Evolutionary conservation across 2,888 invertebrate species (phyloP), one percentile per base, ranked within the genome.

Genomic region (Ornithoptera priamus): DNA sequence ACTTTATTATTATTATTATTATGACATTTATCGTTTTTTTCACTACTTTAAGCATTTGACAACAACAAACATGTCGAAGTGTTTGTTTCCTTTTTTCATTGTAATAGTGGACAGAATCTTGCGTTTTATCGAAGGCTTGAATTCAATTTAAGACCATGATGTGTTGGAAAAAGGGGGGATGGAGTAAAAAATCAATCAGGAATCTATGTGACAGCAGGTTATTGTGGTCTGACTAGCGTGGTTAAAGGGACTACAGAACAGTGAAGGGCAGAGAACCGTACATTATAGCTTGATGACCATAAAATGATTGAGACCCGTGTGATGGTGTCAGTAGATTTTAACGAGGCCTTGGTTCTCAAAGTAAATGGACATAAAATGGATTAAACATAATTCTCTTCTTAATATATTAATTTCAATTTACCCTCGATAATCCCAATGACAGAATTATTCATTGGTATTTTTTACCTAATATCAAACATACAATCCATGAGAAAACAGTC

Each of bases 161-260:
- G 78, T 82, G 78, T 80, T 77, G 76, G 85, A 88, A 85, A 70
- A 85, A 83, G 80, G 76, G 73, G 56, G 64, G 71, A 67, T 77
- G 75, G 75, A 78, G 80, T 81, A 90, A 89, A 89, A 92, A 92
- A 91, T 92, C 90, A 90, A 91, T 92, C 90, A 90, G 90, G 89
- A 85, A 81, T 81, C 81, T 78, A 83, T 85, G 88, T 89, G 92
- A 91, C 92, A 92, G 88, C 78, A 71, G 71, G 58, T 76, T 76
- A 84, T 92, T 92, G 90, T 92, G 72, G 72, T 72, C 69, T 80
- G 91, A 91, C 86, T 86, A 85, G 82, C 91, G 88, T 90, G 77
- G 85, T 85, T 77, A 89, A 90, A 85, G 76, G 81, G 72, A 78
- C 82, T 83, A 83, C 85, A 85, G 84, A 84, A 88, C 86, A 88